Percentiles rank a stretch among this genome's conserved stretches.
These are phyloP conservation scores for Morphnarchus princeps DNA, from an alignment of 2,113 vertebrate genomes.

Conservation along the genomic window DNA sequence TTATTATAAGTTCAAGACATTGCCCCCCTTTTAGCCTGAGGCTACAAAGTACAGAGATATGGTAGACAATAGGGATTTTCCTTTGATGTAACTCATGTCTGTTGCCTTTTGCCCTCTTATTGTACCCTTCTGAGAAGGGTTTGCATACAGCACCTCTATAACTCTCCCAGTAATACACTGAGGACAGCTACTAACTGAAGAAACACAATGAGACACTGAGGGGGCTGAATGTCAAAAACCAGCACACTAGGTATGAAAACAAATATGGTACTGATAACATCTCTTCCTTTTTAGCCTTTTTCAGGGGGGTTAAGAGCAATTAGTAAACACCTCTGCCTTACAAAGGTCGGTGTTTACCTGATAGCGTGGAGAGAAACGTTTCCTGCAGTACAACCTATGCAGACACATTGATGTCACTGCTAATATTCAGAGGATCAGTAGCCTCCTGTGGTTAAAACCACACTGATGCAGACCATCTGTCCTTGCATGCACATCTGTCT, in stretches of 20 bases:
- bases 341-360: neutral
- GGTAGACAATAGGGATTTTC: neutral
- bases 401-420: neutral
- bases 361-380: accelerated
- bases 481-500: neutral
- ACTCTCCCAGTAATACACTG: neutral
- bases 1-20: neutral
- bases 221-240: neutral
- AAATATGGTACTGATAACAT: neutral
- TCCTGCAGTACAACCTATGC: neutral
- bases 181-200: neutral
- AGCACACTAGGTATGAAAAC: neutral
- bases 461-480: neutral
- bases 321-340: neutral
- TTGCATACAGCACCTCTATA: neutral
- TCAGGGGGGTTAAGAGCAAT: neutral
- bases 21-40: neutral
- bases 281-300: neutral
- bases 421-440: neutral
- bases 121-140: neutral
- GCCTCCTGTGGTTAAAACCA: neutral
- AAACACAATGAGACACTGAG: neutral
- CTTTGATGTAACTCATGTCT: neutral
- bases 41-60: neutral
- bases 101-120: neutral